phyloP scores from a whole-genome alignment of 2,888 invertebrate species.

The Morpho helenor region DNA sequence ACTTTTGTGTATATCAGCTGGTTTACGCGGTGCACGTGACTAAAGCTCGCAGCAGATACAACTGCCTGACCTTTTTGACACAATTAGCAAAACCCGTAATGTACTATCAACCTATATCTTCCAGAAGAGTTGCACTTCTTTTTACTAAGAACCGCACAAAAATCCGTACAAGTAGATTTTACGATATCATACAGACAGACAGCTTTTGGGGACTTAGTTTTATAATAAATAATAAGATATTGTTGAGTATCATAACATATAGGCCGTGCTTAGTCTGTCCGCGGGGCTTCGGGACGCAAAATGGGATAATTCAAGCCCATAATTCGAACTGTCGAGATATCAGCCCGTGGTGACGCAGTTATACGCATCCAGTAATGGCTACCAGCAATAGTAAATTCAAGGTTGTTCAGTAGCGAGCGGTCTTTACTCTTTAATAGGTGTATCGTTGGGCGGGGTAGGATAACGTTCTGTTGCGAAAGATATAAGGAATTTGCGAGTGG shows the following conservation, averaged over 20 bases:
- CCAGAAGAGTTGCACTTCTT: too few species aligned
- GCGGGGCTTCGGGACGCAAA: constrained; percentile 49
- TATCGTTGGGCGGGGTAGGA: constrained; percentile 61
- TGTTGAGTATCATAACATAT: constrained; percentile 49
- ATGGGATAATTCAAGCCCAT: constrained; percentile 62
- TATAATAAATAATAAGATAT: constrained; percentile 45
- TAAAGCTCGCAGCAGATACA: too few species aligned
- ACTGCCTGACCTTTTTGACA: too few species aligned
- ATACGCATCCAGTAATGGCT: constrained; percentile 51
- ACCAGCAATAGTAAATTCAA: constrained; percentile 59
- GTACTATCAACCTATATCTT: background rate
- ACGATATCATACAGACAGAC: too few species aligned
- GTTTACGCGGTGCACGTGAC: too few species aligned
- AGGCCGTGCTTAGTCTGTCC: constrained; percentile 48
- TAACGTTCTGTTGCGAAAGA: constrained; percentile 51
- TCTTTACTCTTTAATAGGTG: constrained; percentile 53
- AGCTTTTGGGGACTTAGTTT: background rate
- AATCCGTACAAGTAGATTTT: too few species aligned
- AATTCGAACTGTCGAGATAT: constrained; percentile 68
- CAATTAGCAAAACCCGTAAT: too few species aligned
- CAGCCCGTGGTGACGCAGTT: constrained; percentile 63
- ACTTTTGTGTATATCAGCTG: too few species aligned
- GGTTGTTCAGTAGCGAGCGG: constrained; percentile 70
- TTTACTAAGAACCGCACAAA: too few species aligned
- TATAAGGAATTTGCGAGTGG: constrained; percentile 56